A percentile compares a stretch with the other conserved stretches of the same genome.
Evolutionary conservation across 1,140 invertebrate genomes (phyloP).

Genomic region (Apis dorsata): DNA sequence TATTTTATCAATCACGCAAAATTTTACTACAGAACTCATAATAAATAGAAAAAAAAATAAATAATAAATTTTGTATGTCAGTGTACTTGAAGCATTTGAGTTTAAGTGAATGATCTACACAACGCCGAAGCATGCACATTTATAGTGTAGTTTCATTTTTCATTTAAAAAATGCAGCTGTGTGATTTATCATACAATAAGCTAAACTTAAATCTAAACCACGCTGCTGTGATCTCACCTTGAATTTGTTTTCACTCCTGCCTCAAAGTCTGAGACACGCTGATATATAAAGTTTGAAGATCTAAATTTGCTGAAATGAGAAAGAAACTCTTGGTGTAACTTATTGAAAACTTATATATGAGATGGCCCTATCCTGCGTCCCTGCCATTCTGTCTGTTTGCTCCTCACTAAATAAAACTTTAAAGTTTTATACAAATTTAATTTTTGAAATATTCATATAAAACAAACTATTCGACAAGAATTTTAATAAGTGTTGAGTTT

Average conservation of each 20-base stretch:
- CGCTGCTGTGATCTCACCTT: constrained; percentile 81
- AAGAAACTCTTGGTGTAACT: constrained; percentile 79
- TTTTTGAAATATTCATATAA: constrained; percentile 41
- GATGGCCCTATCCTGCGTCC: constrained; percentile 78
- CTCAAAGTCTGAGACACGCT: constrained; percentile 83
- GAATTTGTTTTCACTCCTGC: constrained; percentile 81
- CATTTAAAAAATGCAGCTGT: constrained; percentile 68
- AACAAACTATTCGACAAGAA: constrained; percentile 15
- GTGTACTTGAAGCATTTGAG: constrained; percentile 69
- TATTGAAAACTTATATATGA: constrained; percentile 70
- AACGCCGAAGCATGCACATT: constrained; percentile 74
- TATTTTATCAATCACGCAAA: constrained; percentile 61
- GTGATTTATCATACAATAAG: constrained; percentile 76
- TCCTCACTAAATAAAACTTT: constrained; percentile 55
- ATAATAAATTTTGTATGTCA: constrained; percentile 62
- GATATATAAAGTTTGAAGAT: constrained; percentile 82
- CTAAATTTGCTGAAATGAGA: constrained; percentile 83
- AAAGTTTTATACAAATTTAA: constrained; percentile 36
- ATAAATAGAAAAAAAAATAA: constrained; percentile 56
- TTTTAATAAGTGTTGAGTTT: not conserved
- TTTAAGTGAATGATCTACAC: constrained; percentile 69
- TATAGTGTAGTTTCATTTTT: constrained; percentile 68
- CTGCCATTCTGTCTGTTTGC: constrained; percentile 78
- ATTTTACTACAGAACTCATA: constrained; percentile 65
- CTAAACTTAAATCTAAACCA: constrained; percentile 78